Conservation (phyloP, 2,888 invertebrate genomes). For the Eudemis profundana region DNA sequence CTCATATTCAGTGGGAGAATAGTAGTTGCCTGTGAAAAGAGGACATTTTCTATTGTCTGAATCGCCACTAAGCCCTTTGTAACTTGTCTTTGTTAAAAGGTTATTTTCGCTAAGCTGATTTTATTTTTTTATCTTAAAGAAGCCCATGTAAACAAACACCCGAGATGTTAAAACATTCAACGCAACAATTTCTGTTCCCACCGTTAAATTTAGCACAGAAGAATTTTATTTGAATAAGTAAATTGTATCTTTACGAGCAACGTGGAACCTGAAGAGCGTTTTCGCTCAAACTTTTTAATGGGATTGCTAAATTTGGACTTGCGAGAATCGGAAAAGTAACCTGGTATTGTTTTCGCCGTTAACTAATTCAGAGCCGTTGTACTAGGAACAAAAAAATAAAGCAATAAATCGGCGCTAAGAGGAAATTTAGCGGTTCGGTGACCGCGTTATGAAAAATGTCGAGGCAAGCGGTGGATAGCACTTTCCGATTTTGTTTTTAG, state of each 20-base stretch:
- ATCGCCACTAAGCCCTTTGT: conserved; percentile 10
- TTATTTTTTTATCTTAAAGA: background rate
- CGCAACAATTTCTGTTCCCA: background rate
- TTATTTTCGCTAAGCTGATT: background rate
- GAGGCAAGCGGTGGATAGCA: conserved; percentile 49
- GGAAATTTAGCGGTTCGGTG: conserved; percentile 34
- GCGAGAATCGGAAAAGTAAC: background rate
- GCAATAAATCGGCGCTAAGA: conserved; percentile 9
- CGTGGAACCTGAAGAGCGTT: conserved; percentile 7
- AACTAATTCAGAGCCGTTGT: conserved; percentile 13
- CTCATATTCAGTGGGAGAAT: conserved; percentile 48
- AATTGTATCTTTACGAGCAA: conserved; percentile 23
- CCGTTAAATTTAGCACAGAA: conserved; percentile 12
- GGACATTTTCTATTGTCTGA: conserved; percentile 15
- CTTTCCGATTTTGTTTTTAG: conserved; percentile 48
- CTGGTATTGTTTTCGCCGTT: conserved; percentile 24
- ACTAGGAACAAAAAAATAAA: conserved; percentile 18
- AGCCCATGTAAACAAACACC: conserved; percentile 12
- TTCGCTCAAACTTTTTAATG: conserved; percentile 27
- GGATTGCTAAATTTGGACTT: conserved; percentile 21
- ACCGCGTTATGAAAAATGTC: conserved; percentile 45
- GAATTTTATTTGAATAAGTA: conserved; percentile 26
- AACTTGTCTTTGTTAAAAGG: background rate
- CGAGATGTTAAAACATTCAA: conserved; percentile 5
- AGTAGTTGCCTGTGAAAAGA: background rate